Conservation (phyloP, 2,113 vertebrate genomes). For the Nothoprocta perdicaria region DNA sequence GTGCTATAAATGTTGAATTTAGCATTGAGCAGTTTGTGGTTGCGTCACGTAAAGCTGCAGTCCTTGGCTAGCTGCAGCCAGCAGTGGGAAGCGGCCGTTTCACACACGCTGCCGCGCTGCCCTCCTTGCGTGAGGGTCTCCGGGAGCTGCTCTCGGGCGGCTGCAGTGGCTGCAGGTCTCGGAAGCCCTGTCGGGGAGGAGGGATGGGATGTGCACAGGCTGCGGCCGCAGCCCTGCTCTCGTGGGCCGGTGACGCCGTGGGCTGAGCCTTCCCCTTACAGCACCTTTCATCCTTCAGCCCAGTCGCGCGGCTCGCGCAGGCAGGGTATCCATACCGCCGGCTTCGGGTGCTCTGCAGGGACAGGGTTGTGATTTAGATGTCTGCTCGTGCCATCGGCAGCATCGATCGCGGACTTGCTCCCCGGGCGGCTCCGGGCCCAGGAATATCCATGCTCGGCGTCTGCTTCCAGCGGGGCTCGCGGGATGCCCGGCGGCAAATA, state of each 20-base stretch:
- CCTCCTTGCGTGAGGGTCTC: not conserved
- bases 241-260: accelerated
- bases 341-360: not conserved
- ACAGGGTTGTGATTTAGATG: not conserved
- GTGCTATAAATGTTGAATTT: not conserved
- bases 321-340: not conserved
- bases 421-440: not conserved
- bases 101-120: not conserved
- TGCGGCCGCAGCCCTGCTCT: too few species aligned
- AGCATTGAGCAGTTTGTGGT: not conserved
- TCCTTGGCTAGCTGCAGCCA: not conserved
- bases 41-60: not conserved
- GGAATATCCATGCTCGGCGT: not conserved
- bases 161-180: not conserved
- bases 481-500: not conserved
- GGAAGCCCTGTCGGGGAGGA: too few species aligned
- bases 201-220: too few species aligned
- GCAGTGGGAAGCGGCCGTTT: not conserved
- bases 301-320: not conserved
- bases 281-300: not conserved
- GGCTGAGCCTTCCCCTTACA: not conserved
- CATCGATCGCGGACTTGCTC: accelerated
- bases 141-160: accelerated
- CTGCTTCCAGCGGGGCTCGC: accelerated
- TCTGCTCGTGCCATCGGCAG: not conserved